phyloP scores from a whole-genome alignment of 2,888 invertebrate genomes.

The Thymelicus acteon region DNA sequence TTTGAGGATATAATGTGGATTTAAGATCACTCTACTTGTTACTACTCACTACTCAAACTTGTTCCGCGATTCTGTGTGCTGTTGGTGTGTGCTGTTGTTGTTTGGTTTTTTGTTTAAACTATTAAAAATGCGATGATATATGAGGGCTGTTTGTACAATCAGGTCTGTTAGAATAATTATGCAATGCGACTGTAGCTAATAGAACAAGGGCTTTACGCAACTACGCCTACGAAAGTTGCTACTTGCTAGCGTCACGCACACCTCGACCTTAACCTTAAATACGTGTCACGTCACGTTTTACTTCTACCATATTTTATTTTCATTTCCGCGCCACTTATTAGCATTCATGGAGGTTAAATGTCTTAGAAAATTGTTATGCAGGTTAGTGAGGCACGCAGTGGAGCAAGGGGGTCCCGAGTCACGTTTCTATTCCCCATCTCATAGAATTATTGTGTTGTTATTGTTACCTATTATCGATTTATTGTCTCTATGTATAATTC shows the following conservation, averaged over 20 bases:
- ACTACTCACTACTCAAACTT: no score
- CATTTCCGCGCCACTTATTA: neutral
- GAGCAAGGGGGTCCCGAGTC: neutral
- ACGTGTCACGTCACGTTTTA: neutral
- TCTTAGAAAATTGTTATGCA: neutral
- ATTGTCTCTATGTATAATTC: no score
- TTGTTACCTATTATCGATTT: no score
- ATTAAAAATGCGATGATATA: no score
- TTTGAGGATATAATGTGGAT: no score
- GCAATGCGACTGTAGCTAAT: neutral
- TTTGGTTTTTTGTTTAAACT: no score
- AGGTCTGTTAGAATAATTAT: neutral
- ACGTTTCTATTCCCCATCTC: neutral
- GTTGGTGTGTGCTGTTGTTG: no score
- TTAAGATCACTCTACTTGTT: no score
- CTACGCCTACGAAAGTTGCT: slow-evolving; percentile 1
- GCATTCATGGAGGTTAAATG: neutral
- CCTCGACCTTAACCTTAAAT: slow-evolving; percentile 5
- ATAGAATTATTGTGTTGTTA: no score
- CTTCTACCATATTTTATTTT: neutral
- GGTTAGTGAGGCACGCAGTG: neutral
- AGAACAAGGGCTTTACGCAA: slow-evolving; percentile 11
- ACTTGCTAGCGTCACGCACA: neutral
- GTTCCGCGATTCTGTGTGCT: no score
- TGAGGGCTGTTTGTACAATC: neutral